These are phyloP conservation scores for Platanista minor DNA, from an alignment of 2,113 vertebrate species.

Conservation along the genomic window DNA sequence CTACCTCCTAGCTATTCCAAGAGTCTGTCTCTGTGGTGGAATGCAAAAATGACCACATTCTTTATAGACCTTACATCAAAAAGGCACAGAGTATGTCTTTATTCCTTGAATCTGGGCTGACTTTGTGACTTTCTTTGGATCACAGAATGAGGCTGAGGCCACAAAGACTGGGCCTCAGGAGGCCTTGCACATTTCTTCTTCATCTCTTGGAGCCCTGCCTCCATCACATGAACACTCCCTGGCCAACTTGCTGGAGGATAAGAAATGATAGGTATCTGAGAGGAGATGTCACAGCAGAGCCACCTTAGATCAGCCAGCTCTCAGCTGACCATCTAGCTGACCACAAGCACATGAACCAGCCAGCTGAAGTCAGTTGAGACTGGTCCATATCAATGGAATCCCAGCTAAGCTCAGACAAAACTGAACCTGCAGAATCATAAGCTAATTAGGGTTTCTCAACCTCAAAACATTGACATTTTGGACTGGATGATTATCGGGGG, in stretches of 20 bases:
- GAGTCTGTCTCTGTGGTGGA: not conserved
- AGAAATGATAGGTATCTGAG: not conserved
- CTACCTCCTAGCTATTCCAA: not conserved
- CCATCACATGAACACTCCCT: not conserved
- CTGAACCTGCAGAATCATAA: not conserved
- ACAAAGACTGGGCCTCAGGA: not conserved
- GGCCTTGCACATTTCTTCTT: not conserved
- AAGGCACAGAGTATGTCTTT: not conserved
- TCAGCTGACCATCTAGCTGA: not conserved
- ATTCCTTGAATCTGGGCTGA: not conserved
- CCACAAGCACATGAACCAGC: not conserved
- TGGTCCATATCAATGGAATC: not conserved
- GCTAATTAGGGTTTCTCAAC: not conserved
- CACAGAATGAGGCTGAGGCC: not conserved
- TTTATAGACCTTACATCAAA: not conserved
- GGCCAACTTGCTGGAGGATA: not conserved
- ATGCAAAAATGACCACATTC: not conserved
- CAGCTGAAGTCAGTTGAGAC: not conserved
- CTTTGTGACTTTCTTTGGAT: not conserved
- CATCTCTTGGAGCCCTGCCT: not conserved
- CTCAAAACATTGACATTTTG: not conserved
- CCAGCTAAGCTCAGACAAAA: not conserved
- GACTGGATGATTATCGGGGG: not conserved
- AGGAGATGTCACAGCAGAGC: not conserved
- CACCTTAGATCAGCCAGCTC: not conserved